Percentiles rank a stretch among this genome's conserved stretches.
Evolutionary conservation across 2,797 vertebrate species (phyloP).

Genomic region (Simalia tracyae): DNA sequence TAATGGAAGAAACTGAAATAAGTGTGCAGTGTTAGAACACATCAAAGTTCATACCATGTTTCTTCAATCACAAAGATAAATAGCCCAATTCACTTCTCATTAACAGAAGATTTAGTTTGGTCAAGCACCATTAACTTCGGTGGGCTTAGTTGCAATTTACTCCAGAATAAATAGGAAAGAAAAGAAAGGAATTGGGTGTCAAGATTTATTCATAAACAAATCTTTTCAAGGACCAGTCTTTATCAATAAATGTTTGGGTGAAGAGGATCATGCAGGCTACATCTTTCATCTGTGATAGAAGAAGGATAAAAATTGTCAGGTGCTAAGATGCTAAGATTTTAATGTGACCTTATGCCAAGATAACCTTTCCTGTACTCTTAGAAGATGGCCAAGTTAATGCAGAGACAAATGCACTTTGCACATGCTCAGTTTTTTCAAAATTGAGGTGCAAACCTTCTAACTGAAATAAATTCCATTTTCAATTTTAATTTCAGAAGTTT

Average conservation of each 20-base stretch:
- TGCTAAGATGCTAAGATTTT: neutral
- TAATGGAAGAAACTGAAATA: slow-evolving; percentile 19
- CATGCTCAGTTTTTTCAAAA: neutral
- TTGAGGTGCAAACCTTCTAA: neutral
- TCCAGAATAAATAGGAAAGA: neutral
- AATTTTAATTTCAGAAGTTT: neutral
- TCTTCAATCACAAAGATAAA: slow-evolving; percentile 37
- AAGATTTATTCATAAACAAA: neutral
- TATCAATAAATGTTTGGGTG: slow-evolving; percentile 13
- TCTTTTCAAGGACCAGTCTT: neutral
- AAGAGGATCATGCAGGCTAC: neutral
- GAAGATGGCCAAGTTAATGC: neutral
- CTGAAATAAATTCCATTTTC: neutral
- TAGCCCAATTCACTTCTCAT: slow-evolving; percentile 34
- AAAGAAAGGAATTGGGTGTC: neutral
- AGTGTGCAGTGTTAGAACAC: slow-evolving; percentile 12
- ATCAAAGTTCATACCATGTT: slow-evolving; percentile 27
- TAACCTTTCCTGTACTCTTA: neutral
- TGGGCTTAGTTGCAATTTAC: slow-evolving; percentile 14
- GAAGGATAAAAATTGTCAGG: neutral
- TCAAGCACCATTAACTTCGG: slow-evolving; percentile 4
- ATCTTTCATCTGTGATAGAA: neutral
- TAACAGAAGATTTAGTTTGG: slow-evolving; percentile 35
- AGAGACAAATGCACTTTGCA: neutral
- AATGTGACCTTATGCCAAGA: neutral